These are phyloP conservation scores for Orchesellides sinensis DNA, from an alignment of 2,888 invertebrate genomes.

Conservation along the genomic window DNA sequence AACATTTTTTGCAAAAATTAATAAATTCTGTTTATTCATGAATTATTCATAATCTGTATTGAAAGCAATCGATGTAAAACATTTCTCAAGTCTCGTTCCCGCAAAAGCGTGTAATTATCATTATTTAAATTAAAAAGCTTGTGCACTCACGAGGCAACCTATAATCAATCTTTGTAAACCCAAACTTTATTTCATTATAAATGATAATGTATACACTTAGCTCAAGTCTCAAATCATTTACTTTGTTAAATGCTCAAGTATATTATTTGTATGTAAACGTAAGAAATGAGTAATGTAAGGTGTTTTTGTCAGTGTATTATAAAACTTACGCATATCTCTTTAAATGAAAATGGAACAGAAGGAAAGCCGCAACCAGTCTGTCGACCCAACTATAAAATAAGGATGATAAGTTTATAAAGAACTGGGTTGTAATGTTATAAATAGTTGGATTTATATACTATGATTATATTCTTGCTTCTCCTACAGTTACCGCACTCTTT, in stretches of 20 bases:
- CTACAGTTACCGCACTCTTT: too few species aligned
- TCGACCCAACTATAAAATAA: too few species aligned
- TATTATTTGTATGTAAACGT: not conserved
- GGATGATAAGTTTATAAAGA: constrained; percentile 29
- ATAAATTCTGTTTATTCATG: constrained; percentile 36
- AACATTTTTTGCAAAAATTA: constrained; percentile 7
- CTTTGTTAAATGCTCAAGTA: not conserved
- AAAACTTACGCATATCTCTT: not conserved
- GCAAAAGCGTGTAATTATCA: constrained; percentile 44
- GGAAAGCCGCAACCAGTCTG: constrained; percentile 28
- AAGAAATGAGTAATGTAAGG: too few species aligned
- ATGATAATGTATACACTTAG: constrained; percentile 20
- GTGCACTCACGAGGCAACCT: constrained; percentile 37
- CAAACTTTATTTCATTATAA: constrained; percentile 29
- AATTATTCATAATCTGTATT: constrained; percentile 54
- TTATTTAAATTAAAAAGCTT: constrained; percentile 44
- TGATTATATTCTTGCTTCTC: not conserved
- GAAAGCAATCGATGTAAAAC: constrained; percentile 40
- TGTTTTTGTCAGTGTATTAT: not conserved
- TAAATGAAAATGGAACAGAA: not conserved
- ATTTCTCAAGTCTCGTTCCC: not conserved
- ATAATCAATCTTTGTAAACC: constrained; percentile 44
- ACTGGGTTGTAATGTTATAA: constrained; percentile 51
- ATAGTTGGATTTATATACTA: not conserved
- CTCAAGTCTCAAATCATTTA: not conserved